Percentiles rank a stretch among this genome's conserved stretches.
These are phyloP conservation scores for Halyomorpha halys DNA, from an alignment of 1,140 invertebrate species.

Conservation along the genomic window DNA sequence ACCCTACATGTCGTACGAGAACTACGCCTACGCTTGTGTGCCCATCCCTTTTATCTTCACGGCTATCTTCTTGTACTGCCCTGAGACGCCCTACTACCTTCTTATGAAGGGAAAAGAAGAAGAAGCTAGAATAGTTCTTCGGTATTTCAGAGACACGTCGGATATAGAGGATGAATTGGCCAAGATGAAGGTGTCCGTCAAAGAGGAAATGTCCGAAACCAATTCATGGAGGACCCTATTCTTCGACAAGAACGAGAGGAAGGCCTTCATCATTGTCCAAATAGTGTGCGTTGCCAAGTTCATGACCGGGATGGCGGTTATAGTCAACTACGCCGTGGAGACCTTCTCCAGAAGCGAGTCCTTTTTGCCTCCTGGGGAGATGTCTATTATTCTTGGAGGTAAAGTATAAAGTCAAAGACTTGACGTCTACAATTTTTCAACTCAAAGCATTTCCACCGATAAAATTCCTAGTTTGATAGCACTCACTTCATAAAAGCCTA, in stretches of 20 bases:
- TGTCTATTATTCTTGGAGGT: conserved; percentile 30
- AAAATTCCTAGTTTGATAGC: too few species aligned
- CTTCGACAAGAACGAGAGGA: conserved; percentile 24
- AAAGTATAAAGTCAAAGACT: too few species aligned
- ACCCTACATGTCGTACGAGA: conserved; percentile 54
- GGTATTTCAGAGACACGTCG: background rate
- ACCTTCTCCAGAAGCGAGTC: conserved; percentile 26
- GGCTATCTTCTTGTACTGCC: background rate
- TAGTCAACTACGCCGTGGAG: conserved; percentile 29
- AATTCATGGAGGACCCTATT: conserved; percentile 26
- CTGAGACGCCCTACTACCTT: conserved; percentile 5
- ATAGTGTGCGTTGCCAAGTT: conserved; percentile 29
- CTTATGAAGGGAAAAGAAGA: conserved; percentile 8
- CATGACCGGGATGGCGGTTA: conserved; percentile 30
- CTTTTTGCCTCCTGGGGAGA: conserved; percentile 19
- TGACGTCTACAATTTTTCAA: too few species aligned
- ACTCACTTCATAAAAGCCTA: too few species aligned
- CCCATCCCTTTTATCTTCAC: conserved; percentile 38
- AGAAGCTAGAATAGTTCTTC: background rate
- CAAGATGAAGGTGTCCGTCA: background rate
- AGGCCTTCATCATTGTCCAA: conserved; percentile 30
- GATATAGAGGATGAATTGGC: conserved; percentile 1
- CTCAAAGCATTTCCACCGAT: too few species aligned
- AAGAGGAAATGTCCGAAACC: conserved; percentile 4
- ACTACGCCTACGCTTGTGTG: conserved; percentile 52